Base-by-base conservation (phyloP, 92 coral and sea anemone species). In the Actinostola sp. region DNA sequence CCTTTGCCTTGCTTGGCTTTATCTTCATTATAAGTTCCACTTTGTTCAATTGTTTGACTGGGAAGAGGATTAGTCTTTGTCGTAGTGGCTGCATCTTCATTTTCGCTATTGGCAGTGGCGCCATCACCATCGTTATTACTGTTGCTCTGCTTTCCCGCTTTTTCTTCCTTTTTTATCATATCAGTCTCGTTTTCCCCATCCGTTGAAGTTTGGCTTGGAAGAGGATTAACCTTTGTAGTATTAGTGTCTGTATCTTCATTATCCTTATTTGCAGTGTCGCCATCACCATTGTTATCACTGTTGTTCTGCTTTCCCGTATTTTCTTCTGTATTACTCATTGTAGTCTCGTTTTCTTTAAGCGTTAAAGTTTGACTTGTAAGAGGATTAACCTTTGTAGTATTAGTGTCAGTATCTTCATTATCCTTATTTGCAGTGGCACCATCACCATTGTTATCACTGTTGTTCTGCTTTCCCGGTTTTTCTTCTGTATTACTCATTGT, bases 271-370 rank as follows among this genome's bases (percentile, higher is more conserved):
- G 25, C 77, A 53, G 28, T 45, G 3, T 7, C 30, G 27, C 24
- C 65, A 27, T 31, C 38, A 19, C 17, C 52, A 17, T 52, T 68
- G 25, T n/a, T 46, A 17, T 64, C 50, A 53, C 23, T 21, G 60
- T 53, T 26, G 23, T 53, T 20, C 8, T 11, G 8, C 60, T 12
- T 8, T 43, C 50, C 50, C 12, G 12, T 43, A 43, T 17, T 43
- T 43, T 32, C 67, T 29, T 61, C 48, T 17, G 24, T 32, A 2
- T 61, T 14, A 11, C 1, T n/a, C 28, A 28, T 19, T 28, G 41
- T 17, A 24, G 67, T 61, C 44, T 2, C 2, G 44, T 29, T 33
- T 14, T 9, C 30, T 10, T n/a, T n/a, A 5, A 4, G 14, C 6
- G 5, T 49, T 49, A 21, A 11, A 53, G 60, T 53, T 20, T 28